Conservation (phyloP, 2,113 vertebrate genomes). For the Tragulus kanchil region DNA sequence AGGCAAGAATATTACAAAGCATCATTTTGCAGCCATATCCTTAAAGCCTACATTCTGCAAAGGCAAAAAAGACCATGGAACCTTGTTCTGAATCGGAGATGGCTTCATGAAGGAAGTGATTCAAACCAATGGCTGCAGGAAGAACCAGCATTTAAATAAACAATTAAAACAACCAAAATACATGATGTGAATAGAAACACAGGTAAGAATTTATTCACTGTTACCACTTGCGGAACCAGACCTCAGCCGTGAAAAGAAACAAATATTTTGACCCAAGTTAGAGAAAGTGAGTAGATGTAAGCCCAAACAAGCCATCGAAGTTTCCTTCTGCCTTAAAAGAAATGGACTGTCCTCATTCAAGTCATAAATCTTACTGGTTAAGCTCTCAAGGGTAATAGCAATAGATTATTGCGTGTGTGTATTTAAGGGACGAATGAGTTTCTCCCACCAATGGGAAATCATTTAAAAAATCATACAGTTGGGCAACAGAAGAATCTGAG, state of each 20-base stretch:
- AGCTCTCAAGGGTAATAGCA: constrained; percentile 19
- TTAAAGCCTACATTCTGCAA: neutral
- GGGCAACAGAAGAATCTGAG: neutral
- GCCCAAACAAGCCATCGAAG: neutral
- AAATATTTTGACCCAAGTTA: constrained; percentile 29
- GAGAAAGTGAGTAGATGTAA: neutral
- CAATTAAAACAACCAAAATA: neutral
- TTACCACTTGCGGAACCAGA: neutral
- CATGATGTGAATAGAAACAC: neutral
- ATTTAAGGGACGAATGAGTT: constrained; percentile 57
- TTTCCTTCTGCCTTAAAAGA: constrained; percentile 8
- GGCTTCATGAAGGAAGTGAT: neutral
- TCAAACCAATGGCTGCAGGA: neutral
- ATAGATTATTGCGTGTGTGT: neutral
- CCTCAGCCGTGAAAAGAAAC: neutral
- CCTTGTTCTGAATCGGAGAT: neutral
- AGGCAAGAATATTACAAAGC: neutral
- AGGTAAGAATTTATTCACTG: neutral
- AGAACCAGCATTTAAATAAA: neutral
- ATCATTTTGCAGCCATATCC: neutral
- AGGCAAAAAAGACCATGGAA: neutral
- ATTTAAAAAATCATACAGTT: constrained; percentile 10
- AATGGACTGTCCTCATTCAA: constrained; percentile 49
- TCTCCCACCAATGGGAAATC: neutral
- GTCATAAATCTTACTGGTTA: constrained; percentile 44